Evolutionary conservation across 2,797 vertebrate species (phyloP).

Genomic region (Buceros bicornis): DNA sequence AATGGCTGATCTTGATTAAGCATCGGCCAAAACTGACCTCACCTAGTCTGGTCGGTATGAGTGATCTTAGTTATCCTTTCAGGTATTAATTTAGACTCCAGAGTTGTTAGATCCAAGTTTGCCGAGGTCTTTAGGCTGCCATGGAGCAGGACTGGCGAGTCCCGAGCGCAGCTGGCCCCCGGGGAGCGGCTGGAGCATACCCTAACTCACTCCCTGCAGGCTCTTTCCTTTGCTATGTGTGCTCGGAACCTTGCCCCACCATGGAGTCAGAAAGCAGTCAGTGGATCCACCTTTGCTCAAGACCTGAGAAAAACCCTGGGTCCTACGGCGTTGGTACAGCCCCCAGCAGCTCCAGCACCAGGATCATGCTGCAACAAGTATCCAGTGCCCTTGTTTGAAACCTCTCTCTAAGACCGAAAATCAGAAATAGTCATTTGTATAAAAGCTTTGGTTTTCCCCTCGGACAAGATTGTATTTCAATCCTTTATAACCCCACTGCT

Average conservation of each 20-base stretch:
- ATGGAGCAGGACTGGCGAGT: neutral
- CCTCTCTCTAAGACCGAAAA: neutral
- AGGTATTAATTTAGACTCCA: neutral
- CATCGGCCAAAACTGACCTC: neutral
- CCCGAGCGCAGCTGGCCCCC: neutral
- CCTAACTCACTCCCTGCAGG: neutral
- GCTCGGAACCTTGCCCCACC: neutral
- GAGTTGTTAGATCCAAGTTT: neutral
- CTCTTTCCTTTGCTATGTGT: neutral
- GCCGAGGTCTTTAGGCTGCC: neutral
- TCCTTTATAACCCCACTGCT: neutral
- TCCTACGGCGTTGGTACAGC: accelerated
- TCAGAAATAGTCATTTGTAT: neutral
- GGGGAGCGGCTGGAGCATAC: accelerated
- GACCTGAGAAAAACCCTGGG: neutral
- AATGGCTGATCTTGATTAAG: neutral
- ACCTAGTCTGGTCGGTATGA: neutral
- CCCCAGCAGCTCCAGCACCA: neutral
- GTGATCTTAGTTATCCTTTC: neutral
- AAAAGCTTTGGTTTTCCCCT: neutral
- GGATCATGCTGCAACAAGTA: neutral
- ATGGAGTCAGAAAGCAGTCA: accelerated
- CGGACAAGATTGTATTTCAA: neutral
- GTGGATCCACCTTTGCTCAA: neutral
- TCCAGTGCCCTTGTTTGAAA: neutral